Percentiles rank a stretch among this genome's conserved stretches.
Evolutionary conservation across 30 jellyfish, hydroid and myxozoan species (phyloP).

Genomic region (Nemopilema nomurai): DNA sequence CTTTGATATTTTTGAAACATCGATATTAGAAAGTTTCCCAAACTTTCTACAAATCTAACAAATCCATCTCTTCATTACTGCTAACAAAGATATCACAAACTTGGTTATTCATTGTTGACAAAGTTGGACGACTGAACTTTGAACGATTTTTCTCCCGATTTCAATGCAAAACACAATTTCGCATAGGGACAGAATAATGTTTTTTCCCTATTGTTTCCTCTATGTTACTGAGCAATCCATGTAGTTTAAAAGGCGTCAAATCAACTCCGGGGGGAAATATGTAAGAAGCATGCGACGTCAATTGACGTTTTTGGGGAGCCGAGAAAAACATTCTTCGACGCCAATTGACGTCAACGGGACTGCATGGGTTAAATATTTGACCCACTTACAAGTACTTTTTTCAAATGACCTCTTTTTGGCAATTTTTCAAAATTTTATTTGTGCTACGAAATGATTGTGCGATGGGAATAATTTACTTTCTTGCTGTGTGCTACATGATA

Average conservation of each 20-base stretch:
- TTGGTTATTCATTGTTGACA: background rate
- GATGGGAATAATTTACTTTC: too few relatives aligned
- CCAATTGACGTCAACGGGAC: background rate
- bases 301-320: background rate
- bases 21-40: background rate
- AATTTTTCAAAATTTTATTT: too few relatives aligned
- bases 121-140: background rate
- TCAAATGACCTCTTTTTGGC: too few relatives aligned
- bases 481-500: too few relatives aligned
- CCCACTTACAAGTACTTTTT: too few relatives aligned
- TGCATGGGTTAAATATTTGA: conserved; percentile 6
- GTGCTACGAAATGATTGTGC: too few relatives aligned
- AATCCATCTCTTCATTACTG: background rate
- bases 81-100: background rate
- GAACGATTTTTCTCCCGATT: background rate
- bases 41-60: background rate
- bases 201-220: background rate
- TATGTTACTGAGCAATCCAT: background rate
- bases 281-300: background rate
- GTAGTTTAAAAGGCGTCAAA: background rate
- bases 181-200: background rate
- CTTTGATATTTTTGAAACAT: background rate
- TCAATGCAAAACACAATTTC: background rate
- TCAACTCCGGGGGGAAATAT: background rate
- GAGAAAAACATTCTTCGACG: background rate